Evolutionary conservation across 1,140 invertebrate species (phyloP).

Genomic region (Vanessa tameamea): DNA sequence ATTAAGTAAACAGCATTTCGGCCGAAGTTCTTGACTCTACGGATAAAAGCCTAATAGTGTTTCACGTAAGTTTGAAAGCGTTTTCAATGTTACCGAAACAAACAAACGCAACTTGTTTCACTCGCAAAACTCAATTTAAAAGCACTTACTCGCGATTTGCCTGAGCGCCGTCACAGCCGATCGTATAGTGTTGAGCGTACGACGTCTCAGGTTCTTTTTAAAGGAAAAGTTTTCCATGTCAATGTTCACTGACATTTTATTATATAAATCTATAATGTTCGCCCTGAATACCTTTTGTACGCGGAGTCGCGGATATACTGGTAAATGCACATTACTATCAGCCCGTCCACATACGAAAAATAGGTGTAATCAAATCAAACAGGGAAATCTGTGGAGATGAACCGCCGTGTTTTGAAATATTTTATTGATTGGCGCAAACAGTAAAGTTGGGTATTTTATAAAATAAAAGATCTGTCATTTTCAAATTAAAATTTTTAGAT

Average conservation of each 20-base stretch:
- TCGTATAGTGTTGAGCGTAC: slow-evolving; percentile 70
- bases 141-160: slow-evolving; percentile 73
- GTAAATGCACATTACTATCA: slow-evolving; percentile 73
- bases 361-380: slow-evolving; percentile 55
- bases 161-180: slow-evolving; percentile 69
- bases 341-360: slow-evolving; percentile 56
- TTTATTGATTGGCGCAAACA: background rate
- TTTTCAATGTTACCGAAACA: slow-evolving; percentile 18
- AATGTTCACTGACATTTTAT: slow-evolving; percentile 69
- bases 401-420: background rate
- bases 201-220: slow-evolving; percentile 67
- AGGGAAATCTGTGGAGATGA: slow-evolving; percentile 55
- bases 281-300: slow-evolving; percentile 63
- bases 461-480: too few relatives aligned
- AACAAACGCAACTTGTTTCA: slow-evolving; percentile 28
- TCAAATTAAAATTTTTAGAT: too few relatives aligned
- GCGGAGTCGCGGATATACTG: slow-evolving; percentile 68
- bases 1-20: background rate
- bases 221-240: slow-evolving; percentile 72
- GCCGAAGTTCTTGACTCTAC: slow-evolving; percentile 7
- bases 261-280: slow-evolving; percentile 27
- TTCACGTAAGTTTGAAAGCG: slow-evolving; percentile 24
- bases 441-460: too few relatives aligned
- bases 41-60: slow-evolving; percentile 28
- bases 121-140: slow-evolving; percentile 34